Conservation (phyloP, 1,140 invertebrate genomes). For the Parasteatoda tepidariorum region DNA sequence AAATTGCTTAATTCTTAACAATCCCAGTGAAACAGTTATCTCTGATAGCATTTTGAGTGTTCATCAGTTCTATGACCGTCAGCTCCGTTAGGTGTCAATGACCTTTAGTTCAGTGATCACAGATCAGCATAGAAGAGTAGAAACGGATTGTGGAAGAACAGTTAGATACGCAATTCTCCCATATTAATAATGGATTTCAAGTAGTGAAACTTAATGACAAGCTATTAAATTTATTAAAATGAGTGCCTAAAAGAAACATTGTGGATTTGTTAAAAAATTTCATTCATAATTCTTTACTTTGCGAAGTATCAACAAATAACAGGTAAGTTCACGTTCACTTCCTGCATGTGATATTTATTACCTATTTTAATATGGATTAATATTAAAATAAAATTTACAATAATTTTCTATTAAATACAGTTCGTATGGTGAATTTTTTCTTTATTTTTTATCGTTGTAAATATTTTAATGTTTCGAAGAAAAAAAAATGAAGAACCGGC, state of each 20-base stretch:
- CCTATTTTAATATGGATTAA: too few species aligned
- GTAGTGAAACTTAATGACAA: not conserved
- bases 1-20: too few species aligned
- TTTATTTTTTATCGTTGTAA: too few species aligned
- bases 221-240: not conserved
- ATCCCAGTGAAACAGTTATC: too few species aligned
- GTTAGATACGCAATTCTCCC: slow-evolving; percentile 38
- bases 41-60: slow-evolving; percentile 9
- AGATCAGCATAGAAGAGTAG: slow-evolving; percentile 55
- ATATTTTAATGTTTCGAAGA: not conserved
- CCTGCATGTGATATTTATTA: slow-evolving; percentile 2
- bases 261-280: slow-evolving; percentile 15
- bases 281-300: slow-evolving; percentile 37
- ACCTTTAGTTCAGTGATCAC: slow-evolving; percentile 59
- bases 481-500: slow-evolving; percentile 13
- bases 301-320: slow-evolving; percentile 8
- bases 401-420: too few species aligned
- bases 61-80: slow-evolving; percentile 56
- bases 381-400: too few species aligned
- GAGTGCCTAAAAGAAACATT: not conserved
- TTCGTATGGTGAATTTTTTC: too few species aligned
- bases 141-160: slow-evolving; percentile 24
- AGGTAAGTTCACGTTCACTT: slow-evolving; percentile 49
- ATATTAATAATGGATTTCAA: slow-evolving; percentile 41
- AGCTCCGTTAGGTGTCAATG: slow-evolving; percentile 61